Percentiles rank a stretch among this genome's conserved stretches.
phyloP scores from a whole-genome alignment of 2,113 vertebrate species.

The Condylura cristata region DNA sequence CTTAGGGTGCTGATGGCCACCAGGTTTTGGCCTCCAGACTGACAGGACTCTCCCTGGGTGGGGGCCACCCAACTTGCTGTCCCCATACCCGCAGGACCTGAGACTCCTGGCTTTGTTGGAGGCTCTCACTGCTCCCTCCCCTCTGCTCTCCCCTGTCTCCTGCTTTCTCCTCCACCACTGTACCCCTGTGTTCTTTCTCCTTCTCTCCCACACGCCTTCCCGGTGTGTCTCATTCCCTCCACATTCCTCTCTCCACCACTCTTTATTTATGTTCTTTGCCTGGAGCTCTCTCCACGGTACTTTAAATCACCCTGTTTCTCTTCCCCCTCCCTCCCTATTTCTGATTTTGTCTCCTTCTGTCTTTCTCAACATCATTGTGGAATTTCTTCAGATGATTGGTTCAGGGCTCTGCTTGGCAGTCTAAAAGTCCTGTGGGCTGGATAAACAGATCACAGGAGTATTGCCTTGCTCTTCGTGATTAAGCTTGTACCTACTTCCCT shows the following conservation, averaged over 20 bases:
- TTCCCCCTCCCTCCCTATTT: too few species aligned
- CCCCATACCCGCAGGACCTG: neutral
- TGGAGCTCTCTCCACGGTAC: too few species aligned
- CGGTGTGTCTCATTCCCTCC: too few species aligned
- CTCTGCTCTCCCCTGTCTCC: neutral
- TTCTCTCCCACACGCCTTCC: neutral
- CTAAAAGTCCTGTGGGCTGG: too few species aligned
- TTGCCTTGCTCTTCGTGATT: neutral
- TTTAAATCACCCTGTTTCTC: neutral
- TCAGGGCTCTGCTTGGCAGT: too few species aligned
- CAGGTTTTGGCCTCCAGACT: accelerated
- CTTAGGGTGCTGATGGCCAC: accelerated
- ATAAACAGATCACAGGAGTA: too few species aligned
- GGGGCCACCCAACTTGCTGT: too few species aligned
- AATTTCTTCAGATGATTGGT: too few species aligned
- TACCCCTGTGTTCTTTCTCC: neutral
- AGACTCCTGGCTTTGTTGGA: neutral
- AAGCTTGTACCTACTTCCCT: neutral
- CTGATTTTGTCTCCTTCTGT: too few species aligned
- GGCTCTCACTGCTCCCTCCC: neutral
- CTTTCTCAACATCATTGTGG: too few species aligned
- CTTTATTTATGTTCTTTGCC: neutral
- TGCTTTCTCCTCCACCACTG: neutral
- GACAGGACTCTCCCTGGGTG: neutral
- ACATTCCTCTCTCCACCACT: neutral